These are phyloP conservation scores for Malthinus seriepunctatus DNA, from an alignment of 2,888 invertebrate species.

Conservation along the genomic window DNA sequence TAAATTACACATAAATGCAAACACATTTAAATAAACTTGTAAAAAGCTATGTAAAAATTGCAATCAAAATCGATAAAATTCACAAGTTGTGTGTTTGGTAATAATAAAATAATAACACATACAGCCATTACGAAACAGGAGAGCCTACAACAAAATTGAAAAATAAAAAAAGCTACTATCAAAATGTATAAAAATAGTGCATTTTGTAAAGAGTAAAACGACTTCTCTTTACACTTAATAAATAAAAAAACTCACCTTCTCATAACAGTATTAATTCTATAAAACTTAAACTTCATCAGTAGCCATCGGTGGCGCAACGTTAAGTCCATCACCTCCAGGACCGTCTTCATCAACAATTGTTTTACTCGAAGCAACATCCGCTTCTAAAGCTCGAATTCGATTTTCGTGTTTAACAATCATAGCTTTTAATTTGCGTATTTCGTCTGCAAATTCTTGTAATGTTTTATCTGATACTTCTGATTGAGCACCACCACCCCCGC, in stretches of 20 bases:
- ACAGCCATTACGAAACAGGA: conserved; percentile 10
- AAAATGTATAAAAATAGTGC: too few relatives aligned
- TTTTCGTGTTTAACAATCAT: conserved; percentile 94
- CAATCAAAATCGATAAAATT: too few relatives aligned
- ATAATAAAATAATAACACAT: conserved; percentile 7
- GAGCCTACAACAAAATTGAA: conserved; percentile 8
- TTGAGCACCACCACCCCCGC: conserved; percentile 18
- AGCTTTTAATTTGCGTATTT: conserved; percentile 90
- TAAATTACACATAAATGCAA: background rate
- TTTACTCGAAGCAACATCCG: conserved; percentile 56
- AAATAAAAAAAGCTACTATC: background rate
- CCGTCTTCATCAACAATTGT: conserved; percentile 49
- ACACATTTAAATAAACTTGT: too few relatives aligned
- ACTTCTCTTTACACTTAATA: too few relatives aligned
- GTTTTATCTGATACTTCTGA: conserved; percentile 62
- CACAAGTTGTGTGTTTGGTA: background rate
- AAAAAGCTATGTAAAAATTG: too few relatives aligned
- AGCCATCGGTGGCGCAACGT: conserved; percentile 54
- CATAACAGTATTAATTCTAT: background rate
- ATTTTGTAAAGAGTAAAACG: too few relatives aligned
- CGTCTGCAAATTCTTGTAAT: conserved; percentile 83
- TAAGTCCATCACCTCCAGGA: conserved; percentile 52
- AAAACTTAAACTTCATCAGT: conserved; percentile 62
- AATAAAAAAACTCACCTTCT: background rate
- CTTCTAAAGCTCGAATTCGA: conserved; percentile 77